phyloP scores from a whole-genome alignment of 2,888 invertebrate species.

The Drosophila gaucha region DNA sequence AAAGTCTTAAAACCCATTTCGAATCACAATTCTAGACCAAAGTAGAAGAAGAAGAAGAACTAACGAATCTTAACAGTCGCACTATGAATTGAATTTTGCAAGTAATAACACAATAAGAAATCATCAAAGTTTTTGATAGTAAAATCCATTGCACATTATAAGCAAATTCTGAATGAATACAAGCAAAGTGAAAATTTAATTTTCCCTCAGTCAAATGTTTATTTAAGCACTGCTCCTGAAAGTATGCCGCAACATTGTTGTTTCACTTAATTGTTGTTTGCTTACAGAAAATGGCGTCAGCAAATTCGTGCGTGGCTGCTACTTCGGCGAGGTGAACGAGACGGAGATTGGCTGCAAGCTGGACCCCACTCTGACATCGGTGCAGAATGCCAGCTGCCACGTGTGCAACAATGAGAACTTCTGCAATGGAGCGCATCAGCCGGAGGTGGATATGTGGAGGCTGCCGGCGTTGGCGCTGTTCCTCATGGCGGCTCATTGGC shows the following conservation, averaged over 20 bases:
- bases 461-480: constrained; percentile 32
- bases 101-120: too few species aligned
- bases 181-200: neutral
- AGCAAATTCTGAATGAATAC: neutral
- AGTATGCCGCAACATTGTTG: constrained; percentile 48
- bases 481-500: constrained; percentile 11
- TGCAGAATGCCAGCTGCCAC: constrained; percentile 69
- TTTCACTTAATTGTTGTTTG: constrained; percentile 16
- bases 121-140: too few species aligned
- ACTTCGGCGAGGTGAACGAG: constrained; percentile 79
- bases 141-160: too few species aligned
- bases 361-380: constrained; percentile 69
- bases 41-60: too few species aligned
- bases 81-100: too few species aligned
- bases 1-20: too few species aligned
- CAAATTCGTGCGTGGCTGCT: constrained; percentile 76
- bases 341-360: constrained; percentile 74
- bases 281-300: constrained; percentile 69
- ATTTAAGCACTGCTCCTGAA: constrained; percentile 36
- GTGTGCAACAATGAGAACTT: constrained; percentile 76
- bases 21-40: too few species aligned
- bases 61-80: too few species aligned
- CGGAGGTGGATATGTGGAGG: constrained; percentile 21
- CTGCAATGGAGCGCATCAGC: constrained; percentile 65
- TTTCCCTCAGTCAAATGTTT: too few species aligned